Conservation (phyloP, 2,888 invertebrate species). For the Mythimna vitellina region DNA sequence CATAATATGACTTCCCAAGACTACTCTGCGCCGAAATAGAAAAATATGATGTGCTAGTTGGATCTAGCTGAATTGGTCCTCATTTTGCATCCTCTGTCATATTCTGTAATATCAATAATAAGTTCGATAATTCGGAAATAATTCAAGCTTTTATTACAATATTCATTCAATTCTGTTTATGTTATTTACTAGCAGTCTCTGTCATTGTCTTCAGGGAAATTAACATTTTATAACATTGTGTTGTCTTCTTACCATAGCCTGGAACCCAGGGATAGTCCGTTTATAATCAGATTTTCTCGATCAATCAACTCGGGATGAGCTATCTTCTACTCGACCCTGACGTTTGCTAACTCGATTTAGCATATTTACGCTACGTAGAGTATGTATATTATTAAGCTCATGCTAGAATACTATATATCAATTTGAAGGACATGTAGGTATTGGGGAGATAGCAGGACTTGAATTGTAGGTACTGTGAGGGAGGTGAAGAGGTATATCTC, state of each 20-base stretch:
- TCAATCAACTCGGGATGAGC: slow-evolving; percentile 1
- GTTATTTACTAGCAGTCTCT: slow-evolving; percentile 17
- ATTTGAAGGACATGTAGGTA: too few relatives aligned
- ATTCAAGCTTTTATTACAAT: slow-evolving; percentile 23
- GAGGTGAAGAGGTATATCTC: too few relatives aligned
- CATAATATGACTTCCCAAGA: not conserved
- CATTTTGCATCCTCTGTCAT: not conserved
- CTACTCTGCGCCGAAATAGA: not conserved
- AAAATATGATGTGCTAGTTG: not conserved
- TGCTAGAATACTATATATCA: too few relatives aligned
- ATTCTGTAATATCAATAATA: not conserved
- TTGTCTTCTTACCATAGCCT: slow-evolving; percentile 14
- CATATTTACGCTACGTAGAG: not conserved
- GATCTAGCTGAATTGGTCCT: not conserved
- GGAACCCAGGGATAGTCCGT: not conserved
- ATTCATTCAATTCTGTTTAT: slow-evolving; percentile 9
- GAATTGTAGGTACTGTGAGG: not conserved
- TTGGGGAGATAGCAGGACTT: not conserved
- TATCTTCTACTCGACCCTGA: not conserved
- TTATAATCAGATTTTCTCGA: slow-evolving; percentile 3
- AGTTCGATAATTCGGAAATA: not conserved
- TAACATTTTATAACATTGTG: slow-evolving; percentile 37
- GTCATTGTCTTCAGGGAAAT: slow-evolving; percentile 42
- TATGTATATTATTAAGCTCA: not conserved
- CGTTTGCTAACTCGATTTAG: not conserved